Conservation (phyloP, 30 jellyfish, hydroid and myxozoan genomes). For the Aurelia coerulea region DNA sequence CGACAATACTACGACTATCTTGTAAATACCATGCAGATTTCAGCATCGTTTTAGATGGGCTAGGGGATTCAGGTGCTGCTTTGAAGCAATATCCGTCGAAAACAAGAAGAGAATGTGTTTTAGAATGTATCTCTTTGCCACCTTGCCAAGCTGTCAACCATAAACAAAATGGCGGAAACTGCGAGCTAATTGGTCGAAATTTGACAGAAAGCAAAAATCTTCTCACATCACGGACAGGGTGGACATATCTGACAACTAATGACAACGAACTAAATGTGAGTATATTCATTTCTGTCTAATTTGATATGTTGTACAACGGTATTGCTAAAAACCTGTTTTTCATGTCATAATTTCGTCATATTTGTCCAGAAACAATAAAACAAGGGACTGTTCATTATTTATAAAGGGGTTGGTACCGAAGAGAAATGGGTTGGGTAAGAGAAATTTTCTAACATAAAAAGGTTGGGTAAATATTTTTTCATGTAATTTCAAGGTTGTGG, state of each 20-base stretch:
- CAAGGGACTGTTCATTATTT: too few relatives aligned
- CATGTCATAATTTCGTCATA: too few relatives aligned
- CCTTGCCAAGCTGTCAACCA: conserved; percentile 28
- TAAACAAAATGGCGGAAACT: conserved; percentile 26
- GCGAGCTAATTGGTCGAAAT: conserved; percentile 36
- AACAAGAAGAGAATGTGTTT: conserved; percentile 11
- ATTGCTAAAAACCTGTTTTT: too few relatives aligned
- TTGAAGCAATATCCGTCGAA: conserved; percentile 1
- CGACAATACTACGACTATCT: not conserved
- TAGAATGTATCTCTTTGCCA: conserved; percentile 13
- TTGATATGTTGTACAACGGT: too few relatives aligned
- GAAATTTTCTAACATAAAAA: too few relatives aligned
- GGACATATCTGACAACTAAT: conserved; percentile 34
- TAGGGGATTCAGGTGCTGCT: conserved; percentile 11
- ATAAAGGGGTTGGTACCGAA: too few relatives aligned
- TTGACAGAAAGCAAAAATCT: conserved; percentile 2
- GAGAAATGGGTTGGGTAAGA: too few relatives aligned
- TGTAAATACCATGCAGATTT: conserved; percentile 26
- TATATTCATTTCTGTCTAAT: not conserved
- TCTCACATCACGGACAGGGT: conserved; percentile 15
- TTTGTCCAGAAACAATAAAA: too few relatives aligned
- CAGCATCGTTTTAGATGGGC: conserved; percentile 8
- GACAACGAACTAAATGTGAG: conserved; percentile 33
- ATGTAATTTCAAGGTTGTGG: too few relatives aligned
- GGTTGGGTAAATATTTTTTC: too few relatives aligned